These are phyloP conservation scores for Caerostris darwini DNA, from an alignment of 1,140 invertebrate species.

Conservation along the genomic window DNA sequence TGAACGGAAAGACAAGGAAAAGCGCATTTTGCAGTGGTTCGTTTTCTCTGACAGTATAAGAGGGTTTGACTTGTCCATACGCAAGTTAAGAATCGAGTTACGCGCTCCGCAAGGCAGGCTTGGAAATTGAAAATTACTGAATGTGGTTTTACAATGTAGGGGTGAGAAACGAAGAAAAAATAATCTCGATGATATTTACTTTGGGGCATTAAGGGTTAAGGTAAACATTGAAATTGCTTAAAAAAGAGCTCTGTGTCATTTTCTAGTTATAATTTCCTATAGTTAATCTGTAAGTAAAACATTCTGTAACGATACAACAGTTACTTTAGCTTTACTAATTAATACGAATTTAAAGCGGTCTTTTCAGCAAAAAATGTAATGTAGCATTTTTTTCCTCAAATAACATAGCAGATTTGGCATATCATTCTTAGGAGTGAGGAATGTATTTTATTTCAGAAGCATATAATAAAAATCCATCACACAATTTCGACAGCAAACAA, in stretches of 20 bases:
- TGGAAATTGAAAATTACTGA: background rate
- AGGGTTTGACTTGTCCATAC: background rate
- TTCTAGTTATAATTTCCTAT: background rate
- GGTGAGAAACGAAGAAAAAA: background rate
- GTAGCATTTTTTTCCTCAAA: no score
- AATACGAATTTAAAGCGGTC: no score
- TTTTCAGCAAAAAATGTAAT: no score
- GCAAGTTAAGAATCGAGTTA: slow-evolving; percentile 19
- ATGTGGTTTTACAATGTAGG: background rate
- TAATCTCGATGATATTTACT: background rate
- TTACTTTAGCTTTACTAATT: no score
- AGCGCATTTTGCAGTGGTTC: background rate
- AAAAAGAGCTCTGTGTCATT: background rate
- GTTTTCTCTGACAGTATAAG: background rate
- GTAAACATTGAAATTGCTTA: background rate
- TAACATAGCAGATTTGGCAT: no score
- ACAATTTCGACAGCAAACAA: no score
- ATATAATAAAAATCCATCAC: no score
- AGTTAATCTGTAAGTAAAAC: no score
- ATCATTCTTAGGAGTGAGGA: no score
- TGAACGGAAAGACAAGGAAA: background rate
- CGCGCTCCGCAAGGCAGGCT: background rate
- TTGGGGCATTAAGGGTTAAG: background rate
- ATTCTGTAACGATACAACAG: no score
- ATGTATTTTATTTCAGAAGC: no score